A percentile compares a stretch with the other conserved stretches of the same genome.
Conservation (phyloP, 2,797 vertebrate species). For the Typhlichthys eigenmanni region DNA sequence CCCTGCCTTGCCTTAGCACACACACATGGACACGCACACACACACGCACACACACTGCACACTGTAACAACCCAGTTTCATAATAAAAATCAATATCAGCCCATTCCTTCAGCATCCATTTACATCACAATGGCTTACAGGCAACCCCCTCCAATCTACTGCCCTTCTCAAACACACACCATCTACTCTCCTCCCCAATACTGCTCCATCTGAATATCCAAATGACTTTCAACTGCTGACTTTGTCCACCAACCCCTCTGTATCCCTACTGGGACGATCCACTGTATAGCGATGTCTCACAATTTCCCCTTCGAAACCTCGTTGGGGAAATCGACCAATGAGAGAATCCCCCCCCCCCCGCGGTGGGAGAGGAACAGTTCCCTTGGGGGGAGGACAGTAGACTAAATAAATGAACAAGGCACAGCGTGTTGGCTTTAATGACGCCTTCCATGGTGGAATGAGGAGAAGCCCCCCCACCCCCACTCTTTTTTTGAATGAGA, state of each 20-base stretch:
- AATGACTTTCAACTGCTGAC: conserved; percentile 26
- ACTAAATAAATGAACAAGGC: conserved; percentile 62
- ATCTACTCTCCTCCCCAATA: background rate
- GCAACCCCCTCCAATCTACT: conserved; percentile 29
- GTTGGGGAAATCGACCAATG: conserved; percentile 1
- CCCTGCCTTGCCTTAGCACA: too few species aligned
- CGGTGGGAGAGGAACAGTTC: background rate
- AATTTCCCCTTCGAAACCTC: conserved; percentile 16
- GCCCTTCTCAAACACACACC: too few species aligned
- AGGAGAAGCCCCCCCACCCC: background rate
- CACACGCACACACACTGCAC: background rate
- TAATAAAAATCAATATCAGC: conserved; percentile 46
- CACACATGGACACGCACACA: background rate
- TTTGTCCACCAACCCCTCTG: conserved; percentile 26
- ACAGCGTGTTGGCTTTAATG: conserved; percentile 37
- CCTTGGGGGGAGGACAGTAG: conserved; percentile 4
- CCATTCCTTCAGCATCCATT: conserved; percentile 53
- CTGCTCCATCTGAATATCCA: conserved; percentile 26
- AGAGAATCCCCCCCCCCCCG: conserved; percentile 21
- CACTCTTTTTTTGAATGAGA: conserved; percentile 20
- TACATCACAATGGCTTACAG: conserved; percentile 43
- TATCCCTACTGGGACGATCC: conserved; percentile 26
- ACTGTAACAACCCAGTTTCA: conserved; percentile 3
- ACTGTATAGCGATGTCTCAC: conserved; percentile 15
- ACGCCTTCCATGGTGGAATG: conserved; percentile 29